Base-by-base conservation (phyloP, 1,140 invertebrate genomes). In the Bicyclus anynana region DNA sequence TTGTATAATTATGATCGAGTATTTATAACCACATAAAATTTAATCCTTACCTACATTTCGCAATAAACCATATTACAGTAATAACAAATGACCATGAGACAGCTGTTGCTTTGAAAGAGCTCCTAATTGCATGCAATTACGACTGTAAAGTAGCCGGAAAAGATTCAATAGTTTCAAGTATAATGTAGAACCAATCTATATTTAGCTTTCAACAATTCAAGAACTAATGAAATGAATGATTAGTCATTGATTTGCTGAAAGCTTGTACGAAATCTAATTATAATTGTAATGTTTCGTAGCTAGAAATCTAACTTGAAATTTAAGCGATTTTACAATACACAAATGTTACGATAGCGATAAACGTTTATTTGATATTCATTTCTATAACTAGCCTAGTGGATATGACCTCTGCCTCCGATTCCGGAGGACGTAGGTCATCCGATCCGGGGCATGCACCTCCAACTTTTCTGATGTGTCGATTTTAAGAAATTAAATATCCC, bases 71-170 rank as follows among this genome's bases (percentile, higher is more conserved):
- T 40, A 16, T 40, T 40, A 14, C 14, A 40, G 37, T 17, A 37
- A 40, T 40, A 40, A 40, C 13, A 17, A 21, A 13, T 23, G 42
- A 54, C 53, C 53, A 23, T 54, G 53, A 54, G 42, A 54, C 42
- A 13, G 42, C 23, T 23, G 17, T 14, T 9, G n/a, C 3, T 21
- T 20, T 52, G 37, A 52, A 52, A 52, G 37, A 17, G 21, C 42
- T 47, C 17, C 29, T 47, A 54, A 54, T 47, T 54, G 12, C 18
- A 54, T 54, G 29, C 26, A 46, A 29, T 57, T 59, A 49, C 13
- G 10, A 9, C 40, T 52, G 26, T 26, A 40, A 52, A 52, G 33
- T 52, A 40, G 50, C 35, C 50, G 50, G 50, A 52, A 52, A 40
- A 40, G 38, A 51, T 38, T 37, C 33, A 29, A 50, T 33, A 12